Percentiles rank a stretch among this genome's conserved stretches.
phyloP scores from a whole-genome alignment of 2,797 vertebrate species.

The Chelmon rostratus region DNA sequence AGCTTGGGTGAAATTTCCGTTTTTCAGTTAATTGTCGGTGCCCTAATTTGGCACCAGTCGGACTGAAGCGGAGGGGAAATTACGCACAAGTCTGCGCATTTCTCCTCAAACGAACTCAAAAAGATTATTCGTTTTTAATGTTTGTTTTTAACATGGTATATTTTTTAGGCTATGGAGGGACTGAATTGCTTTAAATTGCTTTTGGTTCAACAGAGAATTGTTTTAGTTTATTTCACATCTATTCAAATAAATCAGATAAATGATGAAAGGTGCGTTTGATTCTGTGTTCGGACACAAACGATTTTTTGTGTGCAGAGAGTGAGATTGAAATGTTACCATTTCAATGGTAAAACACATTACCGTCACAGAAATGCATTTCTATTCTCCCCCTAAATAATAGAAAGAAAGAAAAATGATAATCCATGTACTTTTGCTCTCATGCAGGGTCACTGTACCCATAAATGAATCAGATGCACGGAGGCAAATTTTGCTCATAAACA shows the following conservation, averaged over 20 bases:
- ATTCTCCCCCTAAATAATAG: not conserved
- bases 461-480: conserved; percentile 28
- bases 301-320: not conserved
- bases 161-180: conserved; percentile 45
- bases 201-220: conserved; percentile 59
- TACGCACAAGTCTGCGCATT: conserved; percentile 13
- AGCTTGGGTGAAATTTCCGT: not conserved
- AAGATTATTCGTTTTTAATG: conserved; percentile 4
- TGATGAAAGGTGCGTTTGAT: conserved; percentile 50
- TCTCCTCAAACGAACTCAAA: conserved; percentile 23
- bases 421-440: not conserved
- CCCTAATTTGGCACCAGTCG: conserved; percentile 2
- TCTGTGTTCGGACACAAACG: conserved; percentile 26
- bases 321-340: too few relatives aligned
- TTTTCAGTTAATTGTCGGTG: conserved; percentile 18
- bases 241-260: conserved; percentile 76
- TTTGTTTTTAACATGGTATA: conserved; percentile 55
- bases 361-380: not conserved
- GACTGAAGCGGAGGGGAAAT: not conserved
- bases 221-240: conserved; percentile 76
- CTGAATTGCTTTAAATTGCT: conserved; percentile 50
- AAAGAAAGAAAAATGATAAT: not conserved
- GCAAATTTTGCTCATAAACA: conserved; percentile 43
- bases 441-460: not conserved
- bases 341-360: too few relatives aligned